Percentiles rank a stretch among this genome's conserved stretches.
Evolutionary conservation across 2,888 invertebrate genomes (phyloP).

Genomic region (Drosophila basisetae): DNA sequence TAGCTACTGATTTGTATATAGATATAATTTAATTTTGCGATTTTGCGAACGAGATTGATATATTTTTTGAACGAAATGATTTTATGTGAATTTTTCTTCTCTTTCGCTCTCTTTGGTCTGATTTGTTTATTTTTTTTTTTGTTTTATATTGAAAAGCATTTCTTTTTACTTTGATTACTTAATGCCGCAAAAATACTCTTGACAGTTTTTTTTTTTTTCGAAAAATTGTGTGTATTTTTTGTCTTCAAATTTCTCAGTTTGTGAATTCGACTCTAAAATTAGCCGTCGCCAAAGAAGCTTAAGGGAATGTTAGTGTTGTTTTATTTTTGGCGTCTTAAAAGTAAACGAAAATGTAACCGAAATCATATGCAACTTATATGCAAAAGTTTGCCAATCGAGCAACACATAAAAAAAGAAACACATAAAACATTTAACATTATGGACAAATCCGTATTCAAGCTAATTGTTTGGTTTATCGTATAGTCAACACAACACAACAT

Average conservation of each 20-base stretch:
- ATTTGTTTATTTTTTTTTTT: conserved; percentile 32
- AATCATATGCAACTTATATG: conserved; percentile 43
- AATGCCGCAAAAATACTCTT: conserved; percentile 70
- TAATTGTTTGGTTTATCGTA: conserved; percentile 45
- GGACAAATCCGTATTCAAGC: conserved; percentile 49
- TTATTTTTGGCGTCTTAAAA: conserved; percentile 16
- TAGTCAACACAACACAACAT: conserved; percentile 57
- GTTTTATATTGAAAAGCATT: conserved; percentile 42
- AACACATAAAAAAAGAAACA: conserved; percentile 66
- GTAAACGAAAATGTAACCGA: conserved; percentile 21
- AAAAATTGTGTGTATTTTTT: conserved; percentile 24
- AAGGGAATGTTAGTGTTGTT: conserved; percentile 11
- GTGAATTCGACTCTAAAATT: conserved; percentile 25
- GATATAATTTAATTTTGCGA: conserved; percentile 42
- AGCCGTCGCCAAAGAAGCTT: conserved; percentile 25
- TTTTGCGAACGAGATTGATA: conserved; percentile 63
- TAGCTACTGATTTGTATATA: conserved; percentile 44
- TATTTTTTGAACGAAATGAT: conserved; percentile 49
- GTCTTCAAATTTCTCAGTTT: conserved; percentile 12
- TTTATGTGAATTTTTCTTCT: conserved; percentile 68
- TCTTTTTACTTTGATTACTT: conserved; percentile 39
- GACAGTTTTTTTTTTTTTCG: conserved; percentile 23
- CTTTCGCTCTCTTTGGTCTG: conserved; percentile 76
- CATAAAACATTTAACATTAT: conserved; percentile 47
- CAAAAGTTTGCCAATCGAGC: conserved; percentile 58